Evolutionary conservation across 2,888 invertebrate species (phyloP).

Genomic region (Halocaridina rubra): DNA sequence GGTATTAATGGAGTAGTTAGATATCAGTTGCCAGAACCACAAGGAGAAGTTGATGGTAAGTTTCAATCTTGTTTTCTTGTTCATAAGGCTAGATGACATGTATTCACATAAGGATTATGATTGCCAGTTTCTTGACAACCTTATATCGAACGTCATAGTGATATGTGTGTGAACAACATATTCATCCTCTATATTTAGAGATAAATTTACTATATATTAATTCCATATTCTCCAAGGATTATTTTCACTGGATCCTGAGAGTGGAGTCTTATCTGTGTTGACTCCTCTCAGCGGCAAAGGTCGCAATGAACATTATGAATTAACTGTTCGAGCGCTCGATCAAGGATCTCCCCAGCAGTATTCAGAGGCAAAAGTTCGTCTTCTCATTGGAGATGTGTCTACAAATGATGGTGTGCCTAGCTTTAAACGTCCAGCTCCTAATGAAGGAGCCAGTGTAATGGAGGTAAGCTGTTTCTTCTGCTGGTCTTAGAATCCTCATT

Average conservation of each 20-base stretch:
- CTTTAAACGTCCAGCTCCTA: conserved; percentile 78
- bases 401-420: conserved; percentile 84
- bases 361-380: conserved; percentile 76
- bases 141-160: too few relatives aligned
- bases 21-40: conserved; percentile 78
- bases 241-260: conserved; percentile 76
- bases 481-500: too few relatives aligned
- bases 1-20: conserved; percentile 69
- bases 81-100: too few relatives aligned
- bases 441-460: conserved; percentile 78
- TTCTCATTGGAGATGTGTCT: conserved; percentile 84
- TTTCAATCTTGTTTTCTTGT: too few relatives aligned
- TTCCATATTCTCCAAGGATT: conserved; percentile 70
- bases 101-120: too few relatives aligned
- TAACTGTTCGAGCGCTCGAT: conserved; percentile 75
- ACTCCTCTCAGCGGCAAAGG: conserved; percentile 80
- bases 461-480: too few relatives aligned
- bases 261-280: conserved; percentile 78
- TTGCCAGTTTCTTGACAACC: too few relatives aligned
- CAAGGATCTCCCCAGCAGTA: conserved; percentile 73
- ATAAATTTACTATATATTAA: too few relatives aligned
- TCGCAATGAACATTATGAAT: conserved; percentile 78
- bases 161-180: too few relatives aligned
- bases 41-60: conserved; percentile 79
- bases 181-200: too few relatives aligned